Base-by-base conservation (phyloP, 2,113 vertebrate genomes). In the Rhynchopsitta pachyrhyncha region DNA sequence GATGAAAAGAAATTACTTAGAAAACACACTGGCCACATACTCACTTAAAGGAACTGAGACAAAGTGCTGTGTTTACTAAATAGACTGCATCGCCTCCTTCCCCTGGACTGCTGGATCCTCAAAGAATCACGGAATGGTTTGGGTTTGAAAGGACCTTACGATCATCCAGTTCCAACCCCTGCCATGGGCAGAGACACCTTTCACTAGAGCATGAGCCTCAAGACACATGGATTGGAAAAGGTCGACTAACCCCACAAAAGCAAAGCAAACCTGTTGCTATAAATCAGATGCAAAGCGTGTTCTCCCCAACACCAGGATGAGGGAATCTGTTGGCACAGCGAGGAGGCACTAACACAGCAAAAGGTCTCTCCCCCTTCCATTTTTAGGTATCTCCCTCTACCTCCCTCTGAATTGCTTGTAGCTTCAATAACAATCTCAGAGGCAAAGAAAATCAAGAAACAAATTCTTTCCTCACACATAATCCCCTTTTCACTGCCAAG, bases 401-500 rank as follows among this genome's bases (percentile, higher is more conserved):
- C 64, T 50, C 79, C 74, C 66, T 88, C 86, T 53, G 77, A 94
- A 96, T 82, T 85, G 49, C 22, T 63, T 47, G 25, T 1, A 57
- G 84, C 82, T 93, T 95, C 81, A 96, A 86, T 55, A 94, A 85
- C 94, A 97, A 98, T 93, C 90, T 98, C 80, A 6, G 74, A 95
- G 96, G 94, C 86, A 96, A 85, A n/a, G 57, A 35, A 59, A 98
- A 98, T 96, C 97, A 97, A 97, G 97, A 97, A 97, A 97, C 92
- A 94, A 95, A 95, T 90, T 70, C 92, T 95, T 97, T 96, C 87
- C 92, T 95, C 94, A 82, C 86, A 97, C 93, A 49, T 95, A 97
- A 97, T 97, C 98, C 94, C 71, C 8, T 14, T 94, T 97, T 88
- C 81, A 88, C 97, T 98, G 97, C 98, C 98, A 98, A 98, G 97